phyloP scores from a whole-genome alignment of 2,797 vertebrate species.

The Aplochiton taeniatus region DNA sequence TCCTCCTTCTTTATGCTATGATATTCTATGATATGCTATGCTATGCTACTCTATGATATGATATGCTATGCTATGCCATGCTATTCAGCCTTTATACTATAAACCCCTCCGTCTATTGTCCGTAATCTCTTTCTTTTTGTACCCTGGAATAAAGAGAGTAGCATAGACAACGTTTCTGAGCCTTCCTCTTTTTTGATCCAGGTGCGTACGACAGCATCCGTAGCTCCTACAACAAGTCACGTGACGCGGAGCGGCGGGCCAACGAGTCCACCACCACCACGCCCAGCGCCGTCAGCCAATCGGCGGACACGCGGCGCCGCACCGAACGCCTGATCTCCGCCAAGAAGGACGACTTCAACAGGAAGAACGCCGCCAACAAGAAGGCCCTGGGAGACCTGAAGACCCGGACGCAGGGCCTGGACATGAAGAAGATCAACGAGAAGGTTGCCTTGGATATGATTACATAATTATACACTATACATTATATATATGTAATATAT shows the following conservation, averaged over 20 bases:
- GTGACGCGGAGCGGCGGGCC: conserved; percentile 80
- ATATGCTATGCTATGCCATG: too few relatives aligned
- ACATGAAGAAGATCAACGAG: conserved; percentile 87
- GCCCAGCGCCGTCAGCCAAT: conserved; percentile 84
- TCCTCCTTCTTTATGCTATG: too few relatives aligned
- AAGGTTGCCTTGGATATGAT: conserved; percentile 73
- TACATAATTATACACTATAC: not conserved
- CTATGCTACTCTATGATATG: too few relatives aligned
- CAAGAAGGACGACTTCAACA: conserved; percentile 85
- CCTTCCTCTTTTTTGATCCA: conserved; percentile 41
- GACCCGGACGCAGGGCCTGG: conserved; percentile 66
- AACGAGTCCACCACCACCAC: conserved; percentile 77
- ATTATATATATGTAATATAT: too few relatives aligned
- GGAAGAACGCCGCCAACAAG: conserved; percentile 86
- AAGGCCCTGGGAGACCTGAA: conserved; percentile 80
- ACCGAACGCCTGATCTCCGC: conserved; percentile 79
- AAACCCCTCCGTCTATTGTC: too few relatives aligned
- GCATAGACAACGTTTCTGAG: too few relatives aligned
- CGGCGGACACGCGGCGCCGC: conserved; percentile 78
- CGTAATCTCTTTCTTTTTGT: not conserved
- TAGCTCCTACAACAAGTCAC: conserved; percentile 82
- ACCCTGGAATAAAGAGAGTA: too few relatives aligned
- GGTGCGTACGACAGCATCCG: conserved; percentile 94
- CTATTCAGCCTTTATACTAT: too few relatives aligned
- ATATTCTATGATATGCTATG: too few relatives aligned